Percentiles rank a stretch among this genome's conserved stretches.
phyloP scores from a whole-genome alignment of 2,888 invertebrate genomes.

The Ellobium chinense region DNA sequence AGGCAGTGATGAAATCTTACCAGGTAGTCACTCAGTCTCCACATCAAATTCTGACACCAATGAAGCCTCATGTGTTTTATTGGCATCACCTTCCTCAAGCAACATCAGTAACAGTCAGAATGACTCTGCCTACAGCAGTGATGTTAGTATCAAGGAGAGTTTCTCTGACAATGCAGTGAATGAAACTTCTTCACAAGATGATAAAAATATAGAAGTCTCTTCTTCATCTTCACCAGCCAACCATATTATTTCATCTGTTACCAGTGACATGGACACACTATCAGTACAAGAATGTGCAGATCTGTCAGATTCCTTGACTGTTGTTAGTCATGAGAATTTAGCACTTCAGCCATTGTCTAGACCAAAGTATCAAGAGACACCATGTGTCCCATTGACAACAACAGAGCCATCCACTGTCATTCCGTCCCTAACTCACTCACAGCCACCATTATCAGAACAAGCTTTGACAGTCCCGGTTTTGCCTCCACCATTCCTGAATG shows the following conservation, averaged over 20 bases:
- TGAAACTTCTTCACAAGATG: too few species aligned
- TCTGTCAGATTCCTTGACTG: background rate
- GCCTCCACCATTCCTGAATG: conserved; percentile 62
- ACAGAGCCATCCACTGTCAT: background rate
- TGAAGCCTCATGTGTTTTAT: too few species aligned
- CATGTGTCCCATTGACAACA: conserved; percentile 23
- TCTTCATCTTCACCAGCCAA: too few species aligned
- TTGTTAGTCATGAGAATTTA: background rate
- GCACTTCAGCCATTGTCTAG: background rate
- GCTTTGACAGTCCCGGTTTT: conserved; percentile 65
- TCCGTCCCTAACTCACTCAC: conserved; percentile 50
- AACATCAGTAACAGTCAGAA: background rate
- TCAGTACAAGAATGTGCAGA: too few species aligned
- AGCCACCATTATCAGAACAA: conserved; percentile 60
- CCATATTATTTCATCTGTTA: too few species aligned
- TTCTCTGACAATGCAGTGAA: too few species aligned
- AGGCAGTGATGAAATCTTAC: background rate
- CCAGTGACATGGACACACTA: too few species aligned
- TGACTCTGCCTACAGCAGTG: background rate
- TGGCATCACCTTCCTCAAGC: too few species aligned
- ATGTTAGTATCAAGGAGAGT: background rate
- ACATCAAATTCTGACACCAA: background rate
- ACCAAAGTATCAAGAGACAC: background rate
- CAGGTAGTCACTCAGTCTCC: background rate
- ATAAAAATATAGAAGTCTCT: too few species aligned